Evolutionary conservation across 2,797 vertebrate genomes (phyloP).

Genomic region (Hephaestus fuliginosus): DNA sequence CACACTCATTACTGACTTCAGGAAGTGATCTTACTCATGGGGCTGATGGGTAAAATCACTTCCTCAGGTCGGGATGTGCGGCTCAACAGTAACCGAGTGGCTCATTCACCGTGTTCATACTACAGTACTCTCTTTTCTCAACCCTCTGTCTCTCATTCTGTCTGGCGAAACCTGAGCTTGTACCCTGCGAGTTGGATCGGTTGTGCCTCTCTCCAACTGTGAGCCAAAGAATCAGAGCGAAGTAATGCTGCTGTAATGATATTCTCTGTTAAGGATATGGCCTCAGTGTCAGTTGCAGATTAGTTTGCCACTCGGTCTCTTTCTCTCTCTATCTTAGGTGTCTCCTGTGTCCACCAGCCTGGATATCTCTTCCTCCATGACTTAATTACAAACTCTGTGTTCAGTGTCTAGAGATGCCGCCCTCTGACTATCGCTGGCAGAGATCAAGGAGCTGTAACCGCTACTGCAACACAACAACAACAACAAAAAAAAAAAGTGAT

Average conservation of each 20-base stretch:
- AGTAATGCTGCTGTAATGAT: slow-evolving; percentile 44
- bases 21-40: slow-evolving; percentile 21
- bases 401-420: slow-evolving; percentile 4
- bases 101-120: slow-evolving; percentile 9
- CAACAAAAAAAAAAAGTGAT: background rate
- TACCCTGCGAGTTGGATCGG: background rate
- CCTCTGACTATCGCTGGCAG: slow-evolving; percentile 7
- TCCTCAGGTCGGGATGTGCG: slow-evolving; percentile 14
- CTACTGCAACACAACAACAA: background rate
- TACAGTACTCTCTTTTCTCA: slow-evolving; percentile 15
- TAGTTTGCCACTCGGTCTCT: slow-evolving; percentile 12
- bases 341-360: slow-evolving; percentile 36
- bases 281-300: slow-evolving; percentile 36
- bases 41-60: slow-evolving; percentile 15
- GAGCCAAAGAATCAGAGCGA: slow-evolving; percentile 26
- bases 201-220: slow-evolving; percentile 9
- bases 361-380: slow-evolving; percentile 16
- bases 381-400: slow-evolving; percentile 44
- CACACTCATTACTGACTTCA: slow-evolving; percentile 28
- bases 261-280: slow-evolving; percentile 44
- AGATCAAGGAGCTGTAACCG: slow-evolving; percentile 1
- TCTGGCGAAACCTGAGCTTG: slow-evolving; percentile 48
- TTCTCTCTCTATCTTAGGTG: slow-evolving; percentile 19
- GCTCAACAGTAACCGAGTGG: slow-evolving; percentile 32
- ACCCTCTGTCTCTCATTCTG: background rate